These are phyloP conservation scores for Pseudorhombus dupliciocellatus DNA, from an alignment of 2,113 vertebrate genomes.

Conservation along the genomic window DNA sequence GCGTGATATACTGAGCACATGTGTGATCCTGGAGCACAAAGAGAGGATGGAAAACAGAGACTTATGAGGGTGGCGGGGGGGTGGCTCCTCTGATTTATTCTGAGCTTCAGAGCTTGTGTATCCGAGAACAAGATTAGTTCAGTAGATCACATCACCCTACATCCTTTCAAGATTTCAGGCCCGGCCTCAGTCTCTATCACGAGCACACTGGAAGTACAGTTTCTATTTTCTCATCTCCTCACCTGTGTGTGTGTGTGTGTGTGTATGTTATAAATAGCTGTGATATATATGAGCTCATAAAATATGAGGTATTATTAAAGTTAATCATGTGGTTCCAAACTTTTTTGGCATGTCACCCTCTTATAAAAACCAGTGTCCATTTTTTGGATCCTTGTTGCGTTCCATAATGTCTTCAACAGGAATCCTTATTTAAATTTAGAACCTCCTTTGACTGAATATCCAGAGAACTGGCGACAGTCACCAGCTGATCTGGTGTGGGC, in stretches of 20 bases:
- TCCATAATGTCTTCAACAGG: neutral
- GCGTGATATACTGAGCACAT: slow-evolving; percentile 92
- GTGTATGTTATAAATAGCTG: neutral
- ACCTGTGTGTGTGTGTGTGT: neutral
- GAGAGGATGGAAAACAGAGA: slow-evolving; percentile 45
- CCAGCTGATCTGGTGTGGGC: neutral
- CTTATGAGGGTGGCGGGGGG: slow-evolving; percentile 28
- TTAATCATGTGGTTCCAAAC: neutral
- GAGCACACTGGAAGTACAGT: neutral
- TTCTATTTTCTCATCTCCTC: neutral
- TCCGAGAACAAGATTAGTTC: slow-evolving; percentile 81
- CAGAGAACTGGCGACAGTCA: neutral
- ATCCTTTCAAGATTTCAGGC: slow-evolving; percentile 67
- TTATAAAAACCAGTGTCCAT: neutral
- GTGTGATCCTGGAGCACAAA: slow-evolving; percentile 75
- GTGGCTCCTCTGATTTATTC: slow-evolving; percentile 80
- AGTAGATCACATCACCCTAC: slow-evolving; percentile 80
- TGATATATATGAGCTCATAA: neutral
- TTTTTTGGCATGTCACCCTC: neutral
- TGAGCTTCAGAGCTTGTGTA: slow-evolving; percentile 75
- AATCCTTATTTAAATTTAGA: neutral
- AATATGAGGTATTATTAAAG: neutral
- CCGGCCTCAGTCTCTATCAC: neutral
- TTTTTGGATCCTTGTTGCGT: neutral
- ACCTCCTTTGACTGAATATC: neutral